A percentile compares a stretch with the other conserved stretches of the same genome.
These are phyloP conservation scores for Python bivittatus DNA, from an alignment of 2,113 vertebrate genomes.

Conservation along the genomic window DNA sequence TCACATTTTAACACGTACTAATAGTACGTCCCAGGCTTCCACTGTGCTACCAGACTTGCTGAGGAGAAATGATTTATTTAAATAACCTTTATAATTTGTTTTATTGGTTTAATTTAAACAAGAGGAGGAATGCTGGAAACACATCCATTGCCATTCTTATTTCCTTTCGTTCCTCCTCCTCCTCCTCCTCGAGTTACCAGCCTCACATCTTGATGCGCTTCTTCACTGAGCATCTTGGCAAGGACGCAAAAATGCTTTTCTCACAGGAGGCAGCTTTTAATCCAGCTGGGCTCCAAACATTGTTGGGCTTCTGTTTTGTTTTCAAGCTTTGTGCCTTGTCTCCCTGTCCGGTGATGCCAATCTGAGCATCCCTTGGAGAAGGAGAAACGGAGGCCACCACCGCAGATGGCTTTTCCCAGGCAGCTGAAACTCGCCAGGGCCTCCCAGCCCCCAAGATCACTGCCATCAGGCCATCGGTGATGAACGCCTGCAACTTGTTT, in stretches of 20 bases:
- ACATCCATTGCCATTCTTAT: background rate
- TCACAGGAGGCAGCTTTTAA: background rate
- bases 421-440: no score
- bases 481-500: no score
- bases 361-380: background rate
- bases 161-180: background rate
- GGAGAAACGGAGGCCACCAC: background rate
- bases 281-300: background rate
- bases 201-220: background rate
- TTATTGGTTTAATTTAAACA: background rate
- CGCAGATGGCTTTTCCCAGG: background rate
- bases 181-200: background rate
- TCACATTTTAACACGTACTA: no score
- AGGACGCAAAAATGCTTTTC: background rate
- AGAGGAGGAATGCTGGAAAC: background rate
- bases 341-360: background rate
- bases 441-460: background rate
- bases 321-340: background rate
- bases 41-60: background rate
- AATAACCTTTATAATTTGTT: no score
- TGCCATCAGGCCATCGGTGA: background rate
- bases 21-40: background rate
- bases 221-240: constrained; percentile 4
- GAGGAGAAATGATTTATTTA: no score
- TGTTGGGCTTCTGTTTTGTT: background rate